These are phyloP conservation scores for Grallaria varia DNA, from an alignment of 2,113 vertebrate genomes.

Conservation along the genomic window DNA sequence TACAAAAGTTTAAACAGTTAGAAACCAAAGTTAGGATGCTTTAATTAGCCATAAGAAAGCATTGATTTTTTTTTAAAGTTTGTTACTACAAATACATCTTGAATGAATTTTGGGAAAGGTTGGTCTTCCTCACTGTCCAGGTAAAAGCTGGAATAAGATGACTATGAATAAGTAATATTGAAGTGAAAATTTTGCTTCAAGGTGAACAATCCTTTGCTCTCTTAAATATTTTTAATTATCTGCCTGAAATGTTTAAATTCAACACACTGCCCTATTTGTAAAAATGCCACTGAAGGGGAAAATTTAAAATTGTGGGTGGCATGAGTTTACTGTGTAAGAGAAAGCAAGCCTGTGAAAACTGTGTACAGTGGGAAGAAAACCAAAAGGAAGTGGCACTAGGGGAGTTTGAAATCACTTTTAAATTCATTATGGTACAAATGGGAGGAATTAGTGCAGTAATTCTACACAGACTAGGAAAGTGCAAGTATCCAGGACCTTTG, in stretches of 20 bases:
- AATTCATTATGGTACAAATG: neutral
- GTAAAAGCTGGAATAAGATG: neutral
- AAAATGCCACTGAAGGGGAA: neutral
- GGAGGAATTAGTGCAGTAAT: neutral
- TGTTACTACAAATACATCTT: neutral
- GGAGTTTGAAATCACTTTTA: neutral
- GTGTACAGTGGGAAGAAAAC: neutral
- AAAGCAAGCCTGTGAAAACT: neutral
- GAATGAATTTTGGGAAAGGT: neutral
- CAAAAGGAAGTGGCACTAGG: neutral
- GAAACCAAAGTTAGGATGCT: neutral
- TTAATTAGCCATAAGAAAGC: neutral
- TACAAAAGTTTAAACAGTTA: neutral
- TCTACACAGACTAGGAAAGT: neutral
- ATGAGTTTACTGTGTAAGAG: neutral
- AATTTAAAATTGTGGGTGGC: neutral
- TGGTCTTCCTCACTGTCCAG: neutral
- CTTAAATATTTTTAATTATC: neutral
- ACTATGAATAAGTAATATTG: neutral
- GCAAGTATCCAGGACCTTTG: neutral
- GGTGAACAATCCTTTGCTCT: neutral
- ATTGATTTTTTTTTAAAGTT: neutral
- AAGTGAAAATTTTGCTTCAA: neutral
- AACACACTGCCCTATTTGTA: neutral
- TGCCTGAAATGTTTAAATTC: neutral